Evolutionary conservation across 2,113 vertebrate genomes (phyloP), one percentile per base, ranked within the genome.

Genomic region (Meleagris gallopavo): DNA sequence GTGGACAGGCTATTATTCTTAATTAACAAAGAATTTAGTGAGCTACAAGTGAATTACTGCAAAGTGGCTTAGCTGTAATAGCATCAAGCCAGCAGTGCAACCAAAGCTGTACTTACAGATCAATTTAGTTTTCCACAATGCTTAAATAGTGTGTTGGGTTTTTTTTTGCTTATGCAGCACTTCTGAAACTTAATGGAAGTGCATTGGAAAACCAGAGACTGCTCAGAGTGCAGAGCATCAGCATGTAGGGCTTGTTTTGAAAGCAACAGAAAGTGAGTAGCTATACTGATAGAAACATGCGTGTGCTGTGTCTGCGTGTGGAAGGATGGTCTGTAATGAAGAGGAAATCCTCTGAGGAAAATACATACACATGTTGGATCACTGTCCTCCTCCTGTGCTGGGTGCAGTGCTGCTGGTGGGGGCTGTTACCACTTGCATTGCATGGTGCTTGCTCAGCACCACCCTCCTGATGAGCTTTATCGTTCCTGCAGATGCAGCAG

Each of bases 1-100:
- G 94, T 24, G 9, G 71, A 40, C 66, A 60, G 83, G 32, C 27
- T 18, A 57, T 93, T 61, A 38, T 57, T 66, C 76, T 75, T 67
- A 86, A 96, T 93, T 91, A 93, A 67, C 46, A 80, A 30, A 61
- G 91, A 78, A 86, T 83, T 81, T 43, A 85, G 69, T 57, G 70
- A 40, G 21, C 20, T 48, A 29, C 54, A 84, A 60, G 81, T 64
- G 41, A 73, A 12, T 94, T 41, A 72, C 30, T 4, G 1, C 52
- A 22, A 43, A 80, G 89, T 78, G 52, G 46, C 65, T 90, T 77
- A 74, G 81, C 80, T 81, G 41, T 64, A 84, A n/a, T 19, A 86
- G 55, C 88, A 89, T 45, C 61, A 20, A 65, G 62, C 20, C 88
- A 83, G 67, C 83, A 89, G 29, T 4, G 16, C 30, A 57, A 11